These are phyloP conservation scores for Apis laboriosa DNA, from an alignment of 1,140 invertebrate genomes.

Conservation along the genomic window DNA sequence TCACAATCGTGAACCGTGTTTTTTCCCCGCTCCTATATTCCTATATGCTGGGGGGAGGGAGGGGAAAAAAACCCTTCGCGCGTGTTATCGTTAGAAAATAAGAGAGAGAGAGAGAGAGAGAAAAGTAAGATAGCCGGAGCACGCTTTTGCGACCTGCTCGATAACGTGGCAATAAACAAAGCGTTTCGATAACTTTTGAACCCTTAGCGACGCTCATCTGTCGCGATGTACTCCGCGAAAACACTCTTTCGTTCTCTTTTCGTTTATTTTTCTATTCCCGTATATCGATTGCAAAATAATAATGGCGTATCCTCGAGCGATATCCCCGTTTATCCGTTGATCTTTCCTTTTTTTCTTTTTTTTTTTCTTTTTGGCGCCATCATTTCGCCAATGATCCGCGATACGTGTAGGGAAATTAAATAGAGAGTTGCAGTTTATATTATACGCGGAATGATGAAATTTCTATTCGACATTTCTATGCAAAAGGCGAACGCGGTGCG, in stretches of 20 bases:
- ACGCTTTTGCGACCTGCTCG: conserved; percentile 29
- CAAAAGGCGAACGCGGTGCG: conserved; percentile 12
- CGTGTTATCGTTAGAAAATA: conserved; percentile 31
- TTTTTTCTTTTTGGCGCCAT: too few species aligned
- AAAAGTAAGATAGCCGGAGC: conserved; percentile 39
- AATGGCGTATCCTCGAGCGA: background rate
- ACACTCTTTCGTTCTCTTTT: background rate
- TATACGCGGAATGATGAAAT: conserved; percentile 22
- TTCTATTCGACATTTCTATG: conserved; percentile 25
- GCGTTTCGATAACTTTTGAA: conserved; percentile 63
- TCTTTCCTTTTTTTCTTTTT: background rate
- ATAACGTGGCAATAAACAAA: conserved; percentile 62
- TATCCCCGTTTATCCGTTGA: background rate
- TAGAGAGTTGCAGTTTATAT: conserved; percentile 34
- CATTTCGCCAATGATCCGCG: background rate
- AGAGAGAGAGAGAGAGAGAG: background rate
- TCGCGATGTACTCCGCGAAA: conserved; percentile 17
- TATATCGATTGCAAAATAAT: background rate
- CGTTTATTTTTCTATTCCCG: background rate
- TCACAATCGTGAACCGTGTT: background rate
- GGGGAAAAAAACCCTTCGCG: conserved; percentile 4
- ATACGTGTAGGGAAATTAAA: background rate
- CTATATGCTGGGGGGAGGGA: too few species aligned
- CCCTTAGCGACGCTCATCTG: conserved; percentile 18
- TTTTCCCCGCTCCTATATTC: background rate